Evolutionary conservation across 2,888 invertebrate species (phyloP).

Genomic region (Agrotis clavis): DNA sequence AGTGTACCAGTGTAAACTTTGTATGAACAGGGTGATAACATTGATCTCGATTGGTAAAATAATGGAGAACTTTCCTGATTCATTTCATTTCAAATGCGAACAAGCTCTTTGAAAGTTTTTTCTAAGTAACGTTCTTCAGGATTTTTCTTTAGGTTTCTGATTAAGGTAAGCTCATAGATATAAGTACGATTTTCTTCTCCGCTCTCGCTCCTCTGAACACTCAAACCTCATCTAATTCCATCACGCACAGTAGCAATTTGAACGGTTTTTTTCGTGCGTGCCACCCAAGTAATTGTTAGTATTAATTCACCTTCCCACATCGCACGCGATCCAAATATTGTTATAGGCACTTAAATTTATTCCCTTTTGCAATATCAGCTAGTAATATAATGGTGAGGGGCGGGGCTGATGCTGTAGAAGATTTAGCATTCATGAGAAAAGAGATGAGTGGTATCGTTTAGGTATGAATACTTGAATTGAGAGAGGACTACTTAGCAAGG

Average conservation of each 20-base stretch:
- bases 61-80: too few relatives aligned
- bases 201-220: constrained; percentile 59
- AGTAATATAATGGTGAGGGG: constrained; percentile 46
- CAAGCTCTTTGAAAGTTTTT: too few relatives aligned
- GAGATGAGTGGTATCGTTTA: constrained; percentile 3
- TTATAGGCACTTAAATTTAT: constrained; percentile 73
- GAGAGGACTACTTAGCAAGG: not conserved
- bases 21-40: too few relatives aligned
- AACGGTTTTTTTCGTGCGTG: constrained; percentile 85
- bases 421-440: constrained; percentile 44
- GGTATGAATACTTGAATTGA: constrained; percentile 1
- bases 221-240: constrained; percentile 51
- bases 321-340: constrained; percentile 81
- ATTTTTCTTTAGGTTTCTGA: not conserved
- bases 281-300: constrained; percentile 85
- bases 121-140: too few relatives aligned
- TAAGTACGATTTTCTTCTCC: constrained; percentile 18
- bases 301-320: constrained; percentile 84
- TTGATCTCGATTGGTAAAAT: too few relatives aligned
- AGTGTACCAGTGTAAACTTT: too few relatives aligned
- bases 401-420: constrained; percentile 48
- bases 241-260: constrained; percentile 88
- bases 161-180: too few relatives aligned
- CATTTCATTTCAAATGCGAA: too few relatives aligned
- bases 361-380: constrained; percentile 59